A percentile compares a stretch with the other conserved stretches of the same genome.
Evolutionary conservation across 2,888 invertebrate genomes (phyloP).

Genomic region (Cryptophagus acutangulus): DNA sequence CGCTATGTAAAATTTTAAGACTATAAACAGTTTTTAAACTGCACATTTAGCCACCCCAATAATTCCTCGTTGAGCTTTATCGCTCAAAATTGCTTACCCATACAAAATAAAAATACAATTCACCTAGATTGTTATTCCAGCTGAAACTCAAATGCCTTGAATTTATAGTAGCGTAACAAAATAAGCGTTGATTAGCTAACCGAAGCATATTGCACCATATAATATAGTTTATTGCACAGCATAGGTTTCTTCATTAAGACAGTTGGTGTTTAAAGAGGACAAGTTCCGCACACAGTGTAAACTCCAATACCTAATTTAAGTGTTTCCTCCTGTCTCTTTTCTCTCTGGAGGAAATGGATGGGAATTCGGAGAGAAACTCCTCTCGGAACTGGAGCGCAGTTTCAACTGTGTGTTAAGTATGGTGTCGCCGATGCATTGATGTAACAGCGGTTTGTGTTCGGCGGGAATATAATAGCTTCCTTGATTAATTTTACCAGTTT

Average conservation of each 20-base stretch:
- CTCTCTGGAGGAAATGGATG: constrained; percentile 4
- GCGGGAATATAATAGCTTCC: constrained; percentile 32
- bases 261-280: constrained; percentile 16
- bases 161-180: too few species aligned
- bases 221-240: constrained; percentile 16
- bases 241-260: constrained; percentile 20
- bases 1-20: too few species aligned
- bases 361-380: constrained; percentile 9
- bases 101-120: too few species aligned
- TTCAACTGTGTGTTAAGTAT: constrained; percentile 18
- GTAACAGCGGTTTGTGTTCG: constrained; percentile 30
- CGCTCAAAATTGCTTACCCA: too few species aligned
- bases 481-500: constrained; percentile 34
- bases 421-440: constrained; percentile 34
- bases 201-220: too few species aligned
- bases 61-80: too few species aligned
- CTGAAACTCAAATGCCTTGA: too few species aligned
- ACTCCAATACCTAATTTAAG: constrained; percentile 18
- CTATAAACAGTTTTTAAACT: too few species aligned
- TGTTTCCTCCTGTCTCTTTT: constrained; percentile 7
- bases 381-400: constrained; percentile 9
- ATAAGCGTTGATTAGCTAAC: too few species aligned
- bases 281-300: constrained; percentile 17
- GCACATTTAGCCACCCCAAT: too few species aligned
- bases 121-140: too few species aligned